These are phyloP conservation scores for Oxystoma pomonae DNA, from an alignment of 2,888 invertebrate genomes.

Conservation along the genomic window DNA sequence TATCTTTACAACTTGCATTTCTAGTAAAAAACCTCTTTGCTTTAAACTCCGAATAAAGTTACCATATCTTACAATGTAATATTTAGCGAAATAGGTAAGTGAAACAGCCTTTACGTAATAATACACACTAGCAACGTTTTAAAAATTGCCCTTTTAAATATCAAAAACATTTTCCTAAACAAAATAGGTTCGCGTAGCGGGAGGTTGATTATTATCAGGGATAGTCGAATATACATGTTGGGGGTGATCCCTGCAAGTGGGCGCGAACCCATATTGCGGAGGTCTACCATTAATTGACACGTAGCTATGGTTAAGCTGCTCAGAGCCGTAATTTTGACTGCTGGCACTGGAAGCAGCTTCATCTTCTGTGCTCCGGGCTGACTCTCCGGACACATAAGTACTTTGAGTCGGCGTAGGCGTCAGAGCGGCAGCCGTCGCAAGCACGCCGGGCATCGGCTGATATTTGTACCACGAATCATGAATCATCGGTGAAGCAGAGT, in stretches of 20 bases:
- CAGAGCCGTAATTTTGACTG: slow-evolving; percentile 61
- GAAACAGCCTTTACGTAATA: slow-evolving; percentile 25
- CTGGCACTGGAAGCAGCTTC: slow-evolving; percentile 51
- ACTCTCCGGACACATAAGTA: slow-evolving; percentile 57
- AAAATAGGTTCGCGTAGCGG: slow-evolving; percentile 46
- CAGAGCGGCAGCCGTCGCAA: slow-evolving; percentile 47
- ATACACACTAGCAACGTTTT: not conserved
- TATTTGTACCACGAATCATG: slow-evolving; percentile 70
- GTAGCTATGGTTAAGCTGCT: slow-evolving; percentile 64
- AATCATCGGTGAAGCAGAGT: slow-evolving; percentile 70
- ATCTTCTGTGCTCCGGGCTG: slow-evolving; percentile 50
- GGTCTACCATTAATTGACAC: slow-evolving; percentile 59
- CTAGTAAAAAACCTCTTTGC: too few relatives aligned
- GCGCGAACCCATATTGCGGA: slow-evolving; percentile 44
- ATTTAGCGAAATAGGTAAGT: slow-evolving; percentile 8
- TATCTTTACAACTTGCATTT: too few relatives aligned
- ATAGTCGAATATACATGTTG: slow-evolving; percentile 49
- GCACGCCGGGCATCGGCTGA: slow-evolving; percentile 57
- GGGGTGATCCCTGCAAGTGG: slow-evolving; percentile 37
- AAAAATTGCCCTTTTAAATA: not conserved
- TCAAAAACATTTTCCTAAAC: slow-evolving; percentile 34
- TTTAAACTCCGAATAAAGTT: too few relatives aligned
- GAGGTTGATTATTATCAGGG: slow-evolving; percentile 45
- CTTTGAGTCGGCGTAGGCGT: slow-evolving; percentile 59
- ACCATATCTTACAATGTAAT: slow-evolving; percentile 35